These are phyloP conservation scores for Struthio camelus DNA, from an alignment of 2,113 vertebrate species.

Conservation along the genomic window DNA sequence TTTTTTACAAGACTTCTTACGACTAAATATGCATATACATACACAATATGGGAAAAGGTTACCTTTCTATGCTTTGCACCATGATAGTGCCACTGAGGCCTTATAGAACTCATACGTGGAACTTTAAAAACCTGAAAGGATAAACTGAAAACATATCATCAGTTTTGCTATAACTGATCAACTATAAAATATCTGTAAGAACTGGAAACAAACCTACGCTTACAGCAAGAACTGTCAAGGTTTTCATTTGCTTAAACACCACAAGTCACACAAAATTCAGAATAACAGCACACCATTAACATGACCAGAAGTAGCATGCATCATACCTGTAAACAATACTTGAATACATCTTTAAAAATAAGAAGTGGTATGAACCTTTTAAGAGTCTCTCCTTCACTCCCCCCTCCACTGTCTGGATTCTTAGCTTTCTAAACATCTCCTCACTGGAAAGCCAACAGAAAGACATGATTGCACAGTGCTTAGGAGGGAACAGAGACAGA, in stretches of 20 bases:
- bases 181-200: background rate
- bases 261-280: background rate
- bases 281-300: background rate
- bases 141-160: conserved; percentile 1
- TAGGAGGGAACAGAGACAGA: background rate
- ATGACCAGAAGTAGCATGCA: rapidly evolving
- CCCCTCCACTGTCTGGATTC: background rate
- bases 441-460: background rate
- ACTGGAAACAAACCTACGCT: background rate
- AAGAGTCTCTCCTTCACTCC: background rate
- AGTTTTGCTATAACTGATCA: background rate
- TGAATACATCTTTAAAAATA: background rate
- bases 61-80: conserved; percentile 66
- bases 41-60: background rate
- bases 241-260: background rate
- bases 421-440: background rate
- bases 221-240: background rate
- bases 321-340: background rate
- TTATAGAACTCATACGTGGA: conserved; percentile 39
- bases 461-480: background rate
- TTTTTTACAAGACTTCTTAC: background rate
- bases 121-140: conserved; percentile 56
- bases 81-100: conserved; percentile 56
- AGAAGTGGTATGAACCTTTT: background rate
- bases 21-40: background rate